Base-by-base conservation (phyloP, 2,888 invertebrate genomes). In the Nomada ferruginata region DNA sequence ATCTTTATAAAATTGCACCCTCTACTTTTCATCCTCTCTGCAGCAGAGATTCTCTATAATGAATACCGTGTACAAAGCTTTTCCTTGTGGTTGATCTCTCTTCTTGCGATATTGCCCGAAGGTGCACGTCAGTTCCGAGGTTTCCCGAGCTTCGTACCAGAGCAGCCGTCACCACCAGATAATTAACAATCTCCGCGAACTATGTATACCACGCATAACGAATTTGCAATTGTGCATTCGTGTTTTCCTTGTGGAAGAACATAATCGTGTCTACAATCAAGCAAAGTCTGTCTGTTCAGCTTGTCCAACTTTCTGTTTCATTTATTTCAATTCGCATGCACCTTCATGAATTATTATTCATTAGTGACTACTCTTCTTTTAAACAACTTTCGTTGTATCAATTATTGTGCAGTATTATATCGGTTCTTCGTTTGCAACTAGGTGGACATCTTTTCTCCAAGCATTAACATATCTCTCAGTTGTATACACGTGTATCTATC, bases 91-190 rank as follows among this genome's bases (percentile, higher is more conserved):
- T 68, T 69, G 79, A 74, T 69, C 68, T 42, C 72, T 68, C 64
- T 53, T 52, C 57, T 55, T 9, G 66, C 47, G 63, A 71, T 63
- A 53, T 76, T 15, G 82, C 82, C 80, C 53, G 71, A 44, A 80
- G 82, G 66, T 69, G 69, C 61, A n/a, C 68, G 76, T 71, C 76
- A 82, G 76, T 75, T 87, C 86, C 87, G 78, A 84, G 83, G 78
- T 80, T 83, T 84, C 63, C n/a, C 60, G 18, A 47, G 87, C 82
- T 84, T 85, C 85, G 87, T 59, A 79, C 61, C 79, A 13, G 66
- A 79, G 57, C 65, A 36, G 50, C 65, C 66, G 65, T 70, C 73
- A 50, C 60, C 60, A 36, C 20, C n/a, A n/a, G 55, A 77, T 72
- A 61, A 59, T 77, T 77, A 80, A 44, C 18, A 63, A 63, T 47